Evolutionary conservation across 2,797 vertebrate genomes (phyloP).

Genomic region (Paedocypris micromegethes): DNA sequence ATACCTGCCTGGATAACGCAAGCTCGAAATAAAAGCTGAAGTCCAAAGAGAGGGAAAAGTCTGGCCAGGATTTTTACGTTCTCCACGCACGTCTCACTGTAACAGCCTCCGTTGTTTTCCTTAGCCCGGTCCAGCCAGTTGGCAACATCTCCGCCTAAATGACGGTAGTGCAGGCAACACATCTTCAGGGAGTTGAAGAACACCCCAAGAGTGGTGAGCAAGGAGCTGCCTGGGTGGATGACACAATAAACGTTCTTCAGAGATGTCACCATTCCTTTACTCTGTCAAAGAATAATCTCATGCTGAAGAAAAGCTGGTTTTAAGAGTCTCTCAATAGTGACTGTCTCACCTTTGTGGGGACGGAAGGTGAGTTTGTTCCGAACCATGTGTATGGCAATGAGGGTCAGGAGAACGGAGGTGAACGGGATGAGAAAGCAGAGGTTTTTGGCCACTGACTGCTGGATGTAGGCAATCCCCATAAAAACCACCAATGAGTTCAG

Average conservation of each 20-base stretch:
- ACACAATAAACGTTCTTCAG: too few relatives aligned
- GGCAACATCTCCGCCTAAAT: constrained; percentile 57
- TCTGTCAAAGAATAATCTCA: neutral
- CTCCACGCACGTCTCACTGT: constrained; percentile 80
- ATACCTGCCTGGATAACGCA: constrained; percentile 77
- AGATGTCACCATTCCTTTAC: too few relatives aligned
- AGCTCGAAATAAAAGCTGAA: constrained; percentile 80
- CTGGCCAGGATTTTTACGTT: constrained; percentile 74
- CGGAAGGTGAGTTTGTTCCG: constrained; percentile 79
- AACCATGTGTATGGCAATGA: constrained; percentile 83
- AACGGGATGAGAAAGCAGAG: constrained; percentile 85
- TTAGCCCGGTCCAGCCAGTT: constrained; percentile 83
- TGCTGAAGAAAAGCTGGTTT: too few relatives aligned
- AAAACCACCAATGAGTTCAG: constrained; percentile 83
- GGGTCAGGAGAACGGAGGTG: constrained; percentile 77
- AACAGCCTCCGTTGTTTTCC: constrained; percentile 76
- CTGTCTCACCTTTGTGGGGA: constrained; percentile 78
- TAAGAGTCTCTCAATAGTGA: neutral
- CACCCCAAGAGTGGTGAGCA: constrained; percentile 72
- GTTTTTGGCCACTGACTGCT: constrained; percentile 80
- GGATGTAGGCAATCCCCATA: constrained; percentile 87
- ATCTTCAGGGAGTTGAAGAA: constrained; percentile 73
- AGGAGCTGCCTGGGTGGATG: constrained; percentile 66
- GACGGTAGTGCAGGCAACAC: constrained; percentile 60
- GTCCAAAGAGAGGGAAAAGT: constrained; percentile 81